phyloP scores from a whole-genome alignment of 2,113 vertebrate genomes.

The Mustela lutreola region DNA sequence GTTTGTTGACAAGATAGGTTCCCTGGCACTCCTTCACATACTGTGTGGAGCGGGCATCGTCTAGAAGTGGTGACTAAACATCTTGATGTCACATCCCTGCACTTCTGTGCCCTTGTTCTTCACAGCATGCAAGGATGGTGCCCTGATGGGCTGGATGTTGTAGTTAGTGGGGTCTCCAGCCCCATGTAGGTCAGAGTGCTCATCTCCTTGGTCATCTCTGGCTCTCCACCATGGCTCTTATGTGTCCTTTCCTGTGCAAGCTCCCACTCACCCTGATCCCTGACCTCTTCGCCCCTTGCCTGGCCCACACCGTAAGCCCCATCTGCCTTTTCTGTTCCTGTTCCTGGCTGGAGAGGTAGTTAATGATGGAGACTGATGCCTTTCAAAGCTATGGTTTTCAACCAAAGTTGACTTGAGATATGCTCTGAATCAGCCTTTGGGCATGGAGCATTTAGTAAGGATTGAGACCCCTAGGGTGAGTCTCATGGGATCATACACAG shows the following conservation, averaged over 20 bases:
- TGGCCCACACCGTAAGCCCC: not conserved
- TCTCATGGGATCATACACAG: not conserved
- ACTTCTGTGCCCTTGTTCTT: conserved; percentile 94
- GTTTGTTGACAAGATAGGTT: conserved; percentile 93
- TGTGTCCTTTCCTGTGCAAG: not conserved
- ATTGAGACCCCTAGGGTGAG: not conserved
- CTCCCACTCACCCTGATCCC: not conserved
- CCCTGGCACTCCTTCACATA: conserved; percentile 95
- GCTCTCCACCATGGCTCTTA: rapidly evolving
- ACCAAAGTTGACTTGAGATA: not conserved
- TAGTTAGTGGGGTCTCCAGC: conserved; percentile 91
- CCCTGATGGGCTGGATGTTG: conserved; percentile 91
- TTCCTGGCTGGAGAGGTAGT: not conserved
- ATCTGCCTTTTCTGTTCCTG: not conserved
- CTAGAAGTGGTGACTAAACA: conserved; percentile 93
- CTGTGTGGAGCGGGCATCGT: conserved; percentile 92
- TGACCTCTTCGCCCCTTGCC: not conserved
- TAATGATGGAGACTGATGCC: not conserved
- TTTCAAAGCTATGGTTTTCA: not conserved
- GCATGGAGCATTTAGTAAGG: not conserved
- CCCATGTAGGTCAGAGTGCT: conserved; percentile 89
- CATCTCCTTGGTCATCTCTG: not conserved
- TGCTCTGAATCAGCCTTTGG: not conserved
- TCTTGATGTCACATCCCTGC: conserved; percentile 94
- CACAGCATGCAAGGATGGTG: conserved; percentile 90